A percentile compares a stretch with the other conserved stretches of the same genome.
Conservation (phyloP, 1,140 invertebrate genomes). For the Rhopalosiphum padi region DNA sequence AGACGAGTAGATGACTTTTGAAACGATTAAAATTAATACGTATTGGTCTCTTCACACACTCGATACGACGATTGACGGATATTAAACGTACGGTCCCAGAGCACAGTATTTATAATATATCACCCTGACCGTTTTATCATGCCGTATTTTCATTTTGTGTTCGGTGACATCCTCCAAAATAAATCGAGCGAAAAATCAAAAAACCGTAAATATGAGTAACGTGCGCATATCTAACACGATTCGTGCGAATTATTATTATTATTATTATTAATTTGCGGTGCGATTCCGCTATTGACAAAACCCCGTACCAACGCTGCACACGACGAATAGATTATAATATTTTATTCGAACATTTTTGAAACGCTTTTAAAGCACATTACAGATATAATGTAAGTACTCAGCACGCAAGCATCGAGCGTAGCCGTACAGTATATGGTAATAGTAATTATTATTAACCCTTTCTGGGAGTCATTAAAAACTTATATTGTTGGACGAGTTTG, state of each 20-base stretch:
- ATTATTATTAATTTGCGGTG: neutral
- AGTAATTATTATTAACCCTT: neutral
- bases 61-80: neutral
- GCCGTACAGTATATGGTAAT: neutral
- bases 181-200: neutral
- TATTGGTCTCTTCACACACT: neutral
- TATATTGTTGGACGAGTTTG: neutral
- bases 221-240: too few relatives aligned
- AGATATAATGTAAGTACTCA: neutral
- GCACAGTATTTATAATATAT: neutral
- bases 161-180: neutral
- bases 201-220: neutral
- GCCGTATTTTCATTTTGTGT: neutral
- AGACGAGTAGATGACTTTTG: neutral
- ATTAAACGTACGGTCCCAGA: neutral
- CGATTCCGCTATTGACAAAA: neutral
- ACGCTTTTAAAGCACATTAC: neutral
- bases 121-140: neutral
- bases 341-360: neutral
- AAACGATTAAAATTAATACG: neutral
- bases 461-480: slow-evolving; percentile 8
- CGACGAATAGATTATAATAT: neutral
- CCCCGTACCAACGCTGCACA: neutral
- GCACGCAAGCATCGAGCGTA: neutral
- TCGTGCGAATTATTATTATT: neutral